Conservation (phyloP, 1,140 invertebrate species). For the Ceratoteleas bidentatus region DNA sequence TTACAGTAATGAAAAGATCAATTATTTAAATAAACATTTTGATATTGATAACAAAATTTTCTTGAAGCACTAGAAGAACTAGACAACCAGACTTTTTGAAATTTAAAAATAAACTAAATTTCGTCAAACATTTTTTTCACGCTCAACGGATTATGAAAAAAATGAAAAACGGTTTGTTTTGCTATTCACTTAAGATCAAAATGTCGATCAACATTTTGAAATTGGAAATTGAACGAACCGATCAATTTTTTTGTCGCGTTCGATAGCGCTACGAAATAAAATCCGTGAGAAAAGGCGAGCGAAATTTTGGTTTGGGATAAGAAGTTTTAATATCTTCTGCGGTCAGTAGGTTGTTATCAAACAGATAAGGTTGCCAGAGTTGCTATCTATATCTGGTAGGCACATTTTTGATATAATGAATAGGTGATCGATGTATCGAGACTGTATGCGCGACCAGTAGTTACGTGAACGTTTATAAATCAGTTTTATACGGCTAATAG, state of each 20-base stretch:
- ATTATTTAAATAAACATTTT: too few species aligned
- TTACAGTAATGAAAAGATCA: too few species aligned
- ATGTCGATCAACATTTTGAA: too few species aligned
- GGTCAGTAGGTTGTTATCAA: slow-evolving; percentile 67
- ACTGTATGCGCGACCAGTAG: slow-evolving; percentile 69
- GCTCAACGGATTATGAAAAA: too few species aligned
- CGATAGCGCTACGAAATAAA: slow-evolving; percentile 12
- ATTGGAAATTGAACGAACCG: neutral
- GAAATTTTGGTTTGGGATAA: slow-evolving; percentile 49
- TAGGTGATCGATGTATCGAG: slow-evolving; percentile 77
- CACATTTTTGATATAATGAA: slow-evolving; percentile 81
- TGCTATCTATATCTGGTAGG: slow-evolving; percentile 81
- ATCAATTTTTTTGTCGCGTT: neutral
- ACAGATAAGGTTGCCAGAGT: slow-evolving; percentile 79
- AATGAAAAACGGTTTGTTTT: too few species aligned
- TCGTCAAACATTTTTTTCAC: too few species aligned
- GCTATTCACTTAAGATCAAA: too few species aligned
- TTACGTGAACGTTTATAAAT: slow-evolving; percentile 67
- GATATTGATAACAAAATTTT: too few species aligned
- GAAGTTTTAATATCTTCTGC: slow-evolving; percentile 49
- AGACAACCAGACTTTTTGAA: too few species aligned
- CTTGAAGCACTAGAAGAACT: too few species aligned
- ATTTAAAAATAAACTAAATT: too few species aligned
- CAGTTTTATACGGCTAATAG: slow-evolving; percentile 48
- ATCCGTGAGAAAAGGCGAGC: slow-evolving; percentile 3